Conservation (phyloP, 2,888 invertebrate genomes). For the Agonopterix heracliana region DNA sequence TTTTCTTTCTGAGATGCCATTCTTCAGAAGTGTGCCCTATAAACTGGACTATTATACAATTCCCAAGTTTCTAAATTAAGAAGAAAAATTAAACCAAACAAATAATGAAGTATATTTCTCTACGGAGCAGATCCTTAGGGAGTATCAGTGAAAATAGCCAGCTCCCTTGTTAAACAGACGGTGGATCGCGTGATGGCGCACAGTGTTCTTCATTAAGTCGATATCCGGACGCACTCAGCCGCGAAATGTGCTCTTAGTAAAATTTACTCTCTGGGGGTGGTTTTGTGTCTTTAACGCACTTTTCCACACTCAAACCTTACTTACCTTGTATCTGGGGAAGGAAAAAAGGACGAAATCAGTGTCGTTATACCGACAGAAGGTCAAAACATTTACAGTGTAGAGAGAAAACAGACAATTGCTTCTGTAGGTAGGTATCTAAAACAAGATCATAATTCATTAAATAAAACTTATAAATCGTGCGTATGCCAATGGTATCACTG, state of each 20-base stretch:
- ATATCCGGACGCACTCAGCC: constrained; percentile 34
- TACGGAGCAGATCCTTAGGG: not conserved
- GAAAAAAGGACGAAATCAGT: not conserved
- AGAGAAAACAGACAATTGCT: no score
- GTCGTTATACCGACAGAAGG: not conserved
- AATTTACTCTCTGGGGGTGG: constrained; percentile 25
- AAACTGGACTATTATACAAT: no score
- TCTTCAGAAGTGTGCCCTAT: no score
- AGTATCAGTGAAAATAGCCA: not conserved
- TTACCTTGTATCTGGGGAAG: not conserved
- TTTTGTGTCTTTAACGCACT: constrained; percentile 9
- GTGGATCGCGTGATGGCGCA: constrained; percentile 36
- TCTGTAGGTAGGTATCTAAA: no score
- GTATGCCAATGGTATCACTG: no score
- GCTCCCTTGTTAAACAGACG: constrained; percentile 13
- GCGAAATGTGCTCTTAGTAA: constrained; percentile 31
- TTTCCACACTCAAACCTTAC: constrained; percentile 9
- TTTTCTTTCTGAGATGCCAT: no score
- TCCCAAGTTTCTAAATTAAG: no score
- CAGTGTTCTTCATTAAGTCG: constrained; percentile 54
- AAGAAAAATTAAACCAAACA: no score
- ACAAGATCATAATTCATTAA: no score
- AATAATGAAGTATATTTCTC: no score
- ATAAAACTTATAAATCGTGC: no score
- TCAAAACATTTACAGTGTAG: not conserved